Evolutionary conservation across 2,888 invertebrate species (phyloP).

Genomic region (Argyresthia goedartella): DNA sequence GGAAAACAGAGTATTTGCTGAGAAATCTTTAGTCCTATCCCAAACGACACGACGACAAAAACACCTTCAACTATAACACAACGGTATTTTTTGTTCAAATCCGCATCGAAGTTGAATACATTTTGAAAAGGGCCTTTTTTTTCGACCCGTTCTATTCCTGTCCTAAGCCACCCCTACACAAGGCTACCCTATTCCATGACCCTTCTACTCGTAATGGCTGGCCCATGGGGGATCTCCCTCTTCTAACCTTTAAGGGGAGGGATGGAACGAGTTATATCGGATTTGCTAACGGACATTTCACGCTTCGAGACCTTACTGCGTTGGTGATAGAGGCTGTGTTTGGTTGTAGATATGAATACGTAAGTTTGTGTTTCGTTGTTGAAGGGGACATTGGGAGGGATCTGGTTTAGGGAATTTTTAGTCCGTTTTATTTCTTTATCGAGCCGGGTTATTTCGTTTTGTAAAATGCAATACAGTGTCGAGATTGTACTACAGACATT

Average conservation of each 20-base stretch:
- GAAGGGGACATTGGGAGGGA: background rate
- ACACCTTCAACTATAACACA: too few relatives aligned
- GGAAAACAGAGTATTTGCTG: too few relatives aligned
- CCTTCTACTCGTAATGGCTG: conserved; percentile 21
- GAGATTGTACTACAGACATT: too few relatives aligned
- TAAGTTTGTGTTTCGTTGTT: background rate
- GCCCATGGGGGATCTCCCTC: conserved; percentile 44
- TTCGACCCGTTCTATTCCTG: conserved; percentile 2
- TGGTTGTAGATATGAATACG: background rate
- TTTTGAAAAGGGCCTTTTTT: background rate
- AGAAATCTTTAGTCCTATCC: too few relatives aligned
- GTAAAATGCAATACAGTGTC: too few relatives aligned
- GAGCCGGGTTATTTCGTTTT: background rate
- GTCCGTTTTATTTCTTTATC: too few relatives aligned
- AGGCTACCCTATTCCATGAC: conserved; percentile 23
- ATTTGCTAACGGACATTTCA: too few relatives aligned
- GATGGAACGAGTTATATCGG: conserved; percentile 17
- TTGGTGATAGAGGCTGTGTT: too few relatives aligned
- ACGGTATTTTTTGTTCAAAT: too few relatives aligned
- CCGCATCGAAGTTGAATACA: background rate
- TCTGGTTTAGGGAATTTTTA: background rate
- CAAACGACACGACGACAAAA: too few relatives aligned
- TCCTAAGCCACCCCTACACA: background rate
- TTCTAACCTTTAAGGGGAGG: conserved; percentile 32
- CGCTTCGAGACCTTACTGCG: background rate